Evolutionary conservation across 2,797 vertebrate species (phyloP), one percentile per base, ranked within the genome.

Genomic region (Semaprochilodus insignis): DNA sequence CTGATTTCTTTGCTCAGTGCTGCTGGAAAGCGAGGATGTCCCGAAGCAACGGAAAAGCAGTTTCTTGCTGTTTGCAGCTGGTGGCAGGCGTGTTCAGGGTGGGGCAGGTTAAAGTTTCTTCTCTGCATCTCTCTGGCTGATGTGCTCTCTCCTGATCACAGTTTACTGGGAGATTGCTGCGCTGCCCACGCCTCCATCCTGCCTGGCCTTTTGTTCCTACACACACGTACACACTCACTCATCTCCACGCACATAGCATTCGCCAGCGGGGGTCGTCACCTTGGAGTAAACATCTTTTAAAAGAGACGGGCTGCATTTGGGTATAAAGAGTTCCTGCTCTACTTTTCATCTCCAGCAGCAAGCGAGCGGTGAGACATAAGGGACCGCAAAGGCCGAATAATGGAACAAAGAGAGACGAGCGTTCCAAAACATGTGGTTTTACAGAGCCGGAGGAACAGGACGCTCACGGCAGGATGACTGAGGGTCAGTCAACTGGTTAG

Each of bases 181-280:
- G 74, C 76, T 70, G 82, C 78, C 75, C 78, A 87, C 81, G 85
- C 84, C 78, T 51, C 76, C 74, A 71, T 72, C 67, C 31, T 54
- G 76, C 82, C 76, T 77, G 73, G 73, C 81, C 77, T 79, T 83
- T 76, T 59, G 67, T 80, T 78, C 80, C 66, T 2, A 21, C 83
- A 34, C 70, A 40, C 8, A 6, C 69, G 34, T 34, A 84, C 59
- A 79, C 63, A 54, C 57, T 63, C 57, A 62, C 63, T 10, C 34
- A 48, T 78, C 76, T 80, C 70, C 65, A 52, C 74, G 34, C 74
- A 40, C 25, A 10, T 72, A 76, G 70, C 60, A 65, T 82, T 81
- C 55, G 81, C 80, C 82, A 84, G 82, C 78, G 19, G 57, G 51
- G 84, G 83, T 88, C 78, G 78, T 57, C 78, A 74, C 86, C 83